A percentile compares a stretch with the other conserved stretches of the same genome.
These are phyloP conservation scores for Bemisia tabaci DNA, from an alignment of 1,140 invertebrate species.

Conservation along the genomic window DNA sequence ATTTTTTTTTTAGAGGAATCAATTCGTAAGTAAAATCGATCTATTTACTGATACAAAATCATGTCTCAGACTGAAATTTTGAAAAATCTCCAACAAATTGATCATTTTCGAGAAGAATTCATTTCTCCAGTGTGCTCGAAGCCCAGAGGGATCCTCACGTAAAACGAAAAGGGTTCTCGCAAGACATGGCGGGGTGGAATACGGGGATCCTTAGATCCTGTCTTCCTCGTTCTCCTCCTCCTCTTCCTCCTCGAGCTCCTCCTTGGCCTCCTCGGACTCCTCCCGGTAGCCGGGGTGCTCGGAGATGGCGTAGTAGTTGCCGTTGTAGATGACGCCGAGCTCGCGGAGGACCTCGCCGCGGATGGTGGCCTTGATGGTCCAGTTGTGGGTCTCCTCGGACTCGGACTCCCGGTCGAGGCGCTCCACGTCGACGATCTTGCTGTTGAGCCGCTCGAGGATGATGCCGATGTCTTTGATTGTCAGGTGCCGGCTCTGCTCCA, in stretches of 20 bases:
- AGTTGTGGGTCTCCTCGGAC: constrained; percentile 82
- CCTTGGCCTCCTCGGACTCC: constrained; percentile 64
- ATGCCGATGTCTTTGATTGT: constrained; percentile 91
- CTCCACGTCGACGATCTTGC: constrained; percentile 86
- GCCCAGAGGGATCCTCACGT: no score
- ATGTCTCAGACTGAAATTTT: no score
- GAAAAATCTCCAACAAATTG: no score
- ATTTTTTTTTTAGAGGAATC: no score
- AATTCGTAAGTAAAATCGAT: no score
- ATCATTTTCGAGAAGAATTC: no score
- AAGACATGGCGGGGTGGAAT: no score
- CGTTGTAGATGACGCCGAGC: constrained; percentile 86
- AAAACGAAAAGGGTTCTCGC: no score
- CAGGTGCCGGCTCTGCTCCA: constrained; percentile 78
- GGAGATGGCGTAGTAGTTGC: constrained; percentile 87
- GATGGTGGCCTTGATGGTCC: constrained; percentile 87
- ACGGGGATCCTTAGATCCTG: not conserved
- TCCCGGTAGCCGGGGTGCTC: constrained; percentile 85
- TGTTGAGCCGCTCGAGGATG: constrained; percentile 78
- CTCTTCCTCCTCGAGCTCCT: constrained; percentile 65
- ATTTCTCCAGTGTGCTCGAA: no score
- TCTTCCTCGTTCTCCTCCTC: constrained; percentile 36
- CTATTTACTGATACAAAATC: no score
- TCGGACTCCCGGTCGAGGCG: constrained; percentile 77
- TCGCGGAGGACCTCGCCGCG: constrained; percentile 75